A percentile compares a stretch with the other conserved stretches of the same genome.
phyloP scores from a whole-genome alignment of 2,797 vertebrate species.

The Remorina albescens region DNA sequence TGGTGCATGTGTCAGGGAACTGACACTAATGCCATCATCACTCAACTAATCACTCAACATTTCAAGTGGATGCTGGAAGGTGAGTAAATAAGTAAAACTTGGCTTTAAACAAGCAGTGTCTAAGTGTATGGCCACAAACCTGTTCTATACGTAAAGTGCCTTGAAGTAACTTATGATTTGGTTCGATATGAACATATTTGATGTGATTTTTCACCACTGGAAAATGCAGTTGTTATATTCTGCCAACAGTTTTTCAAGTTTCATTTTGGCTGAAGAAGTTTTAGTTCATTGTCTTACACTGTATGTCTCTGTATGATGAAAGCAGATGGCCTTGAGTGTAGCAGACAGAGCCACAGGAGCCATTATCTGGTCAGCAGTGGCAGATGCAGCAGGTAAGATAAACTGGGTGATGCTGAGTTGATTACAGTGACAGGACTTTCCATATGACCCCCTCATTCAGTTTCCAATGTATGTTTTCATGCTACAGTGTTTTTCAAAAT shows the following conservation, averaged over 20 bases:
- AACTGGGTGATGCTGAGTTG: slow-evolving; percentile 18
- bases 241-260: slow-evolving; percentile 9
- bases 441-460: background rate
- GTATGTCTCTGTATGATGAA: background rate
- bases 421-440: slow-evolving; percentile 18
- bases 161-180: no score
- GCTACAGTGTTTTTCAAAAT: background rate
- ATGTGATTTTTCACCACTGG: no score
- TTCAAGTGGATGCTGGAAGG: background rate
- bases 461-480: background rate
- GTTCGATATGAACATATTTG: no score
- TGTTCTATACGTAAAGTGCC: no score
- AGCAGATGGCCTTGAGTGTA: slow-evolving; percentile 70
- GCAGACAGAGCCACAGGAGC: slow-evolving; percentile 78
- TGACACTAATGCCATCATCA: background rate
- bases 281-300: slow-evolving; percentile 1
- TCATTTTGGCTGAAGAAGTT: background rate
- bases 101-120: no score
- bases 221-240: no score
- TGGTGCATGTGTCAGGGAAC: slow-evolving; percentile 27
- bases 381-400: slow-evolving; percentile 83
- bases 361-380: slow-evolving; percentile 80
- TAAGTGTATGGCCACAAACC: no score
- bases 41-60: background rate
- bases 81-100: no score